Conservation (phyloP, 2,888 invertebrate genomes). For the Asteroscopus sphinx region DNA sequence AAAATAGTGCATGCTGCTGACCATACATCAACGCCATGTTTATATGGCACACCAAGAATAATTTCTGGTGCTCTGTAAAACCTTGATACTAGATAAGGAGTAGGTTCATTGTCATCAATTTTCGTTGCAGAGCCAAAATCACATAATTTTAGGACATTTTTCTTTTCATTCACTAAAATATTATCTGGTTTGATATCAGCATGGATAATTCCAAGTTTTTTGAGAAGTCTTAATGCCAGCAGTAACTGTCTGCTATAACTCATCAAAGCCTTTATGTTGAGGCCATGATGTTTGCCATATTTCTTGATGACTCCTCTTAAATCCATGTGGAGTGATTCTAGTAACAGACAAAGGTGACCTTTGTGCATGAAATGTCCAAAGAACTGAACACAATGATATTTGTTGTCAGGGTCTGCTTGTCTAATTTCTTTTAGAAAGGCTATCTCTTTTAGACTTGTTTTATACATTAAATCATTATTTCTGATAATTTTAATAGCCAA, state of each 20-base stretch:
- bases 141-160: constrained; percentile 98
- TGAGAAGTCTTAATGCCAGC: constrained; percentile 96
- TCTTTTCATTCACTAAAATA: constrained; percentile 99
- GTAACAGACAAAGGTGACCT: constrained; percentile 99
- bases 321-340: constrained; percentile 98
- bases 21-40: constrained; percentile 99
- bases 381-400: constrained; percentile 97
- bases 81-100: constrained; percentile 99
- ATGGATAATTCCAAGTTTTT: constrained; percentile 98
- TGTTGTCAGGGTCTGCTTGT: constrained; percentile 98
- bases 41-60: constrained; percentile 98
- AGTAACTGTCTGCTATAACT: constrained; percentile 99
- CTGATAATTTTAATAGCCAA: constrained; percentile 99
- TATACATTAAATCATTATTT: constrained; percentile 99
- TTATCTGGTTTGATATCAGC: constrained; percentile 99
- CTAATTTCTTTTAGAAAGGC: constrained; percentile 97
- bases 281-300: constrained; percentile 98
- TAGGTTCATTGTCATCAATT: constrained; percentile 98
- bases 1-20: constrained; percentile 99
- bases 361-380: constrained; percentile 98
- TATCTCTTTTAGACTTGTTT: constrained; percentile 98
- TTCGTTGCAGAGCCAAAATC: constrained; percentile 99
- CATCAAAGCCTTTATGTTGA: constrained; percentile 98
- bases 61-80: constrained; percentile 99
- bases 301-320: constrained; percentile 97